Evolutionary conservation across 2,888 invertebrate genomes (phyloP), one percentile per base, ranked within the genome.

Genomic region (Spicauda simplicius): DNA sequence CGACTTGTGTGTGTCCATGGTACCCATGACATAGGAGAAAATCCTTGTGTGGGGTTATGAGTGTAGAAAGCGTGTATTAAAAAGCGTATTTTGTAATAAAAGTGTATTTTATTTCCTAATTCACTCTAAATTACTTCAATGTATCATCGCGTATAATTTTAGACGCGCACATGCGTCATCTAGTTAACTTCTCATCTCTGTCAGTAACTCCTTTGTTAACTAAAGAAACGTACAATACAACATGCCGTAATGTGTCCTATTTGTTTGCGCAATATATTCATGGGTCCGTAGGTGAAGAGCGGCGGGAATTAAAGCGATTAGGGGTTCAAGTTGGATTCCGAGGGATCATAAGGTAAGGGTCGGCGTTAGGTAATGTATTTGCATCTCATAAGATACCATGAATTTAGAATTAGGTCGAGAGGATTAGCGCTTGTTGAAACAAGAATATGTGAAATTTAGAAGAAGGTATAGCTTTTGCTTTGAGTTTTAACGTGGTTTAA

Each of bases 381-480:
- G 77, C 80, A 77, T 80, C 77, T 67, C 77, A 74, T 78, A 78
- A 77, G 77, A 72, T 64, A 71, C 72, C 71, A 73, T 79, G 77
- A 78, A 79, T 78, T 74, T 69, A 69, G 68, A 74, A 77, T 73
- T 73, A 74, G 73, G 63, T 50, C 16, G 70, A 55, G 68, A 70
- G 74, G 70, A 71, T 71, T 73, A 64, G 41, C 54, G 41, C 37
- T 55, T 30, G 30, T 48, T 41, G 48, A 33, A 59, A 20, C 50
- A 59, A 65, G 30, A 10, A 50, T 50, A 30, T n/a, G 6, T 45
- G 6, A 18, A 50, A 50, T 18, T 50, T 50, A 50, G 50, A 50
- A 50, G 45, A n/a, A n/a, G 41, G 45, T n/a, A 45, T 2, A 14
- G 45, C 37, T 37, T 37, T 8, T 37, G 11, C 37, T 12, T 37